Base-by-base conservation (phyloP, 2,888 invertebrate genomes). In the Stenichneumon culpator region DNA sequence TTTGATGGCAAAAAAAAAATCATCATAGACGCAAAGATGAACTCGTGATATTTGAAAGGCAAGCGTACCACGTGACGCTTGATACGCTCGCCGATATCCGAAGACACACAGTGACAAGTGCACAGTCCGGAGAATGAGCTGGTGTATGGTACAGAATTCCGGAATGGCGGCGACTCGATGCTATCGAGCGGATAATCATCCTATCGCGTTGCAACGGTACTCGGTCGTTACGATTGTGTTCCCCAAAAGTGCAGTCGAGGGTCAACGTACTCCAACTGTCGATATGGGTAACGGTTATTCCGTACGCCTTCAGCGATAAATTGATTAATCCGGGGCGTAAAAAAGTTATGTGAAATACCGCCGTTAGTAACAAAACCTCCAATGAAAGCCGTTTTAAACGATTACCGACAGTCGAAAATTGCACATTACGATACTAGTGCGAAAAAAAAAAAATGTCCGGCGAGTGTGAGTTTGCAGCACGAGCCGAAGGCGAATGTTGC, bases 1-100 rank as follows among this genome's bases (percentile, higher is more conserved):
- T 85, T 67, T 87, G 83, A 88, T 52, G 22, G 19, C 5, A 47
- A 50, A 74, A 19, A 54, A 50, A 39, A 44, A 22, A 44, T n/a
- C 39, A 19, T 32, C 25, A 14, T 16, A 16, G 2, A 2, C 11
- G 3, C 25, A 57, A 57, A 1, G 57, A 57, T 57, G 22, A 25
- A 54, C 22, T 54, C 54, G 22, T 3, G 54, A 54, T 19, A 7
- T n/a, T 19, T 4, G 52, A 52, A 28, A 7, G 11, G 28, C 14
- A 28, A 60, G 25, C 4, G 11, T 28, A 25, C 16, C 28, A 19
- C 9, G 7, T 28, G 16, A 60, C 32, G 32, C 60, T 14, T 3
- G 28, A 32, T 4, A n/a, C 7, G 32, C 25, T 63, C 14, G 11
- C 3, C 11, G 25, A n/a, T 3, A 63, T 63, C 32, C 63, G 63